Conservation (phyloP, 2,113 vertebrate genomes). For the Pantherophis guttatus region DNA sequence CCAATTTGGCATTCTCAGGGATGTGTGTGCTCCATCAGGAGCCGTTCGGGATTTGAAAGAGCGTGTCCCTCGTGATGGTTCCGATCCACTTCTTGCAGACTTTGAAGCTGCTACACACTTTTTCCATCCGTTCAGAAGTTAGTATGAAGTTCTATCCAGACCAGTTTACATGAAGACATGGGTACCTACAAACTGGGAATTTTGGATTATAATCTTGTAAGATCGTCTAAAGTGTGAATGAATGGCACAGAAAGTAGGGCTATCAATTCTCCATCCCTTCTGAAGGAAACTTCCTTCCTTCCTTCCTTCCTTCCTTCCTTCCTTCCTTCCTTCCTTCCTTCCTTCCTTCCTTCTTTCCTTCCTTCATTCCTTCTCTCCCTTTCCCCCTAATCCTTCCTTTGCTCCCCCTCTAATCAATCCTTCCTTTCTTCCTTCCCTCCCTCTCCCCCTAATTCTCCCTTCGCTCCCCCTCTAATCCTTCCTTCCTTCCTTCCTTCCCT, state of each 20-base stretch:
- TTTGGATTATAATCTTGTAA: background rate
- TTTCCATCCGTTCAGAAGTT: background rate
- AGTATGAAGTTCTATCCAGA: background rate
- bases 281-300: background rate
- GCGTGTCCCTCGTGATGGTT: background rate
- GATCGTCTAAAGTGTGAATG: background rate
- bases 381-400: no score
- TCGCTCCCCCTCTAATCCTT: fast-evolving
- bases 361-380: background rate
- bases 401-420: no score
- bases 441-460: background rate
- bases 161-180: background rate
- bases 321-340: background rate
- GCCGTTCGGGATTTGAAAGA: background rate
- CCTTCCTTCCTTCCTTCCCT: background rate
- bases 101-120: background rate
- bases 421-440: no score
- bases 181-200: background rate
- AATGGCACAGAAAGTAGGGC: background rate
- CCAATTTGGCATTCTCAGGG: background rate
- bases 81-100: background rate
- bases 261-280: background rate
- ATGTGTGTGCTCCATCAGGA: background rate
- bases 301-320: background rate
- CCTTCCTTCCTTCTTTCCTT: background rate